Evolutionary conservation across 2,113 vertebrate species (phyloP).

Genomic region (Antigone vipio): DNA sequence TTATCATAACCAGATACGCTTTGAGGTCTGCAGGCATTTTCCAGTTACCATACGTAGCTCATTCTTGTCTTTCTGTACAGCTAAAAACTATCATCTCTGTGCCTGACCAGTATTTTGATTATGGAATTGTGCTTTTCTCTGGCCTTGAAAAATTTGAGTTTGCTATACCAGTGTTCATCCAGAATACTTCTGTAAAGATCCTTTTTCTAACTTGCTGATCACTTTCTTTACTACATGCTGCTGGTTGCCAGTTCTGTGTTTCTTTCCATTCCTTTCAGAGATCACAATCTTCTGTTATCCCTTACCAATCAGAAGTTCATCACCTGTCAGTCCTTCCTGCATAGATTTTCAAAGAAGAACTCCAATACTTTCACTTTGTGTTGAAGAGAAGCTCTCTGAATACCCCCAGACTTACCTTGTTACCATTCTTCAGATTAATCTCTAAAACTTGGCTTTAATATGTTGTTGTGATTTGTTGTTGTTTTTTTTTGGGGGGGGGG

Average conservation of each 20-base stretch:
- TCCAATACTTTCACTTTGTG: not conserved
- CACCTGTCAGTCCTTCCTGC: not conserved
- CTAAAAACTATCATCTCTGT: not conserved
- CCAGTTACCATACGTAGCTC: fast-evolving
- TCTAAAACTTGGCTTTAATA: not conserved
- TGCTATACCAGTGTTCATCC: not conserved
- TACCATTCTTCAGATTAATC: not conserved
- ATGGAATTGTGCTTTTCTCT: not conserved
- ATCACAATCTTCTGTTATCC: not conserved
- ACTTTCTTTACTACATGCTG: not conserved
- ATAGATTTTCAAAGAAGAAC: not conserved
- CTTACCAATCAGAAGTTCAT: not conserved
- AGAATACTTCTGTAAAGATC: not conserved
- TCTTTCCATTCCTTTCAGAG: not conserved
- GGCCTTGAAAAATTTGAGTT: not conserved
- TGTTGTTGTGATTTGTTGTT: too few species aligned
- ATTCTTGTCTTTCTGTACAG: not conserved
- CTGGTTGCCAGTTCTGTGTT: not conserved
- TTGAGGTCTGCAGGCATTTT: not conserved
- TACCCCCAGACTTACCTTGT: not conserved
- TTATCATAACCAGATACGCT: not conserved
- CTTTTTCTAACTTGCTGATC: not conserved
- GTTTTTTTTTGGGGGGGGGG: not conserved
- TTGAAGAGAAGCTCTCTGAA: not conserved
- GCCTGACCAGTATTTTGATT: not conserved